phyloP scores from a whole-genome alignment of 2,113 vertebrate species.

The Macrotus californicus region DNA sequence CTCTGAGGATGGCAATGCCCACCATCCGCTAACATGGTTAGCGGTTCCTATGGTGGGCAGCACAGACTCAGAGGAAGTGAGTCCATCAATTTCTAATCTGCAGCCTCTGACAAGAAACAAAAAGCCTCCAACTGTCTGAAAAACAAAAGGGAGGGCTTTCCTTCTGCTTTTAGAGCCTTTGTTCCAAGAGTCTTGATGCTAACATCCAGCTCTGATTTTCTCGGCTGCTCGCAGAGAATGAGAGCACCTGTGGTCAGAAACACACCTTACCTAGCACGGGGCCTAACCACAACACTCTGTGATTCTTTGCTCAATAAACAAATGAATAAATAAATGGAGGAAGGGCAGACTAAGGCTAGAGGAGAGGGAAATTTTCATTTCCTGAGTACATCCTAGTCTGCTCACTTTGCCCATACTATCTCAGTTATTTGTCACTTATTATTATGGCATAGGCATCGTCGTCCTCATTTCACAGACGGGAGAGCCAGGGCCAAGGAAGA shows the following conservation, averaged over 20 bases:
- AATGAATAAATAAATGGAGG: neutral
- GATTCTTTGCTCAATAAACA: neutral
- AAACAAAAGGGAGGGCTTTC: neutral
- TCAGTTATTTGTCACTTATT: neutral
- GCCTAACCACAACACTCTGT: neutral
- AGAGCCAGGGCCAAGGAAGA: neutral
- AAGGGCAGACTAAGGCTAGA: neutral
- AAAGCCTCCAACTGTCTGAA: neutral
- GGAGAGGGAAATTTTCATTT: neutral
- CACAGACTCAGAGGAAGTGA: neutral
- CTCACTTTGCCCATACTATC: neutral
- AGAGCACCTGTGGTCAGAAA: neutral
- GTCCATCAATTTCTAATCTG: neutral
- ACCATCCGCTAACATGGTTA: neutral
- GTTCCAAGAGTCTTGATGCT: neutral
- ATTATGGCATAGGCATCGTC: neutral
- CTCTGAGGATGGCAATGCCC: neutral
- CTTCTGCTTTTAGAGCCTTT: neutral
- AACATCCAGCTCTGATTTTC: neutral
- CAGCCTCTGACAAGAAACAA: conserved; percentile 1
- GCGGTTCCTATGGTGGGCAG: neutral
- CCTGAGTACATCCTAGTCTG: neutral
- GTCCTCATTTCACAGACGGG: neutral
- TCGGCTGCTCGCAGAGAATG: neutral
- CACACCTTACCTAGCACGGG: neutral